Percentiles rank a stretch among this genome's conserved stretches.
Evolutionary conservation across 2,888 invertebrate species (phyloP).

Genomic region (Hirudinaria manillensis): DNA sequence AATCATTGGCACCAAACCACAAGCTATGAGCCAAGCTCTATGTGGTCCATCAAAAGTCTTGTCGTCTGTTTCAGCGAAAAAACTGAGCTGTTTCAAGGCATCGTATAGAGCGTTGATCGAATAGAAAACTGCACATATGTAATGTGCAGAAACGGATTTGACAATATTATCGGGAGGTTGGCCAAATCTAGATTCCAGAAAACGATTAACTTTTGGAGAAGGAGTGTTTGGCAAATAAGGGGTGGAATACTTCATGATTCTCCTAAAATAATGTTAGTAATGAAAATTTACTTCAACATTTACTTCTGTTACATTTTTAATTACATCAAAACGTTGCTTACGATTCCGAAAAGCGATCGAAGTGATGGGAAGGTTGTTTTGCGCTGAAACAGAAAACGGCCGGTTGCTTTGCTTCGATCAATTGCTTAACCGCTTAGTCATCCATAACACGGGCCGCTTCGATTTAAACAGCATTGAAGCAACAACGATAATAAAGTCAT

Average conservation of each 20-base stretch:
- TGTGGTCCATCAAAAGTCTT: conserved; percentile 10
- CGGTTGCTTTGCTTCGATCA: no score
- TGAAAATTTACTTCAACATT: background rate
- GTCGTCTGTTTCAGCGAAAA: conserved; percentile 17
- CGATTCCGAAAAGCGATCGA: no score
- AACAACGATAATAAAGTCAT: background rate
- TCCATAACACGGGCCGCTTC: no score
- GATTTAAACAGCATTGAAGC: no score
- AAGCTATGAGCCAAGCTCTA: conserved; percentile 24
- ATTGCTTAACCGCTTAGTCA: no score
- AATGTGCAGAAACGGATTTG: conserved; percentile 30
- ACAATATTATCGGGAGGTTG: conserved; percentile 30
- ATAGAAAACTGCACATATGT: conserved; percentile 31
- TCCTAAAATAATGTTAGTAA: background rate
- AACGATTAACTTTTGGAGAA: conserved; percentile 25
- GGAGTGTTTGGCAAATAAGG: conserved; percentile 32
- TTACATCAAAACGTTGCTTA: background rate
- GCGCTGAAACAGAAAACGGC: no score
- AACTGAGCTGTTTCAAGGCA: background rate
- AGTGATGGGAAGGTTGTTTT: no score
- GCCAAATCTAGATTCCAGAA: conserved; percentile 25
- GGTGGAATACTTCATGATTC: conserved; percentile 28
- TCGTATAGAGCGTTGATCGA: conserved; percentile 28
- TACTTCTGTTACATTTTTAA: background rate
- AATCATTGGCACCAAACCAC: conserved; percentile 22